phyloP scores from a whole-genome alignment of 2,797 vertebrate species.

The Miichthys miiuy region DNA sequence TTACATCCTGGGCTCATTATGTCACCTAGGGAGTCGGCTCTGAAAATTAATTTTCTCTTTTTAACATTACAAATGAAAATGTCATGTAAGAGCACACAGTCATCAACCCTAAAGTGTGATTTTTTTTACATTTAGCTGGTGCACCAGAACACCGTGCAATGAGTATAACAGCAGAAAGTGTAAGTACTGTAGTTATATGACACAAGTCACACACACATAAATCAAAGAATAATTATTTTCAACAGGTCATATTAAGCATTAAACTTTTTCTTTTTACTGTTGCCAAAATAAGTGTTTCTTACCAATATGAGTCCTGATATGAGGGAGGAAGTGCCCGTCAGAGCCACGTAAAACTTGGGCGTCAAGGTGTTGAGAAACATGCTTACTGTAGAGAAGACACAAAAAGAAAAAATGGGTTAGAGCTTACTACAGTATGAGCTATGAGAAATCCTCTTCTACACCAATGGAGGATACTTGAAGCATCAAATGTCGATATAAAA shows the following conservation, averaged over 20 bases:
- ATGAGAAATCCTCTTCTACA: neutral
- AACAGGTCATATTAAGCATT: neutral
- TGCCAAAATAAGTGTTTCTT: constrained; percentile 76
- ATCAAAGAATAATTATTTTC: neutral
- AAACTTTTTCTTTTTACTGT: no score
- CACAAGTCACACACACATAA: neutral
- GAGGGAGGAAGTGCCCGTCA: constrained; percentile 97
- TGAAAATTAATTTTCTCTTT: constrained; percentile 20
- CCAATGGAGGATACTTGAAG: constrained; percentile 1
- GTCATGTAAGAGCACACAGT: constrained; percentile 9
- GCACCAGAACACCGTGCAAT: neutral
- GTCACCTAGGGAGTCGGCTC: constrained; percentile 1
- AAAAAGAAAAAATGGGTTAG: constrained; percentile 34
- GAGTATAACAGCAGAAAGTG: neutral
- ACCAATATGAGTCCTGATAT: constrained; percentile 99
- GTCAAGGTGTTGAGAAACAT: constrained; percentile 99
- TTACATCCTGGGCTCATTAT: constrained; percentile 32
- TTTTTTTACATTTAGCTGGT: constrained; percentile 19
- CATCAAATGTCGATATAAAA: constrained; percentile 38
- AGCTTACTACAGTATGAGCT: neutral
- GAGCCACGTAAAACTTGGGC: constrained; percentile 98
- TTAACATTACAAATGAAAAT: constrained; percentile 18
- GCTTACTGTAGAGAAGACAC: constrained; percentile 89
- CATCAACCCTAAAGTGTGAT: constrained; percentile 4
- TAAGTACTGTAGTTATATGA: neutral